phyloP scores from a whole-genome alignment of 2,888 invertebrate species.

The Proisotoma minuta region DNA sequence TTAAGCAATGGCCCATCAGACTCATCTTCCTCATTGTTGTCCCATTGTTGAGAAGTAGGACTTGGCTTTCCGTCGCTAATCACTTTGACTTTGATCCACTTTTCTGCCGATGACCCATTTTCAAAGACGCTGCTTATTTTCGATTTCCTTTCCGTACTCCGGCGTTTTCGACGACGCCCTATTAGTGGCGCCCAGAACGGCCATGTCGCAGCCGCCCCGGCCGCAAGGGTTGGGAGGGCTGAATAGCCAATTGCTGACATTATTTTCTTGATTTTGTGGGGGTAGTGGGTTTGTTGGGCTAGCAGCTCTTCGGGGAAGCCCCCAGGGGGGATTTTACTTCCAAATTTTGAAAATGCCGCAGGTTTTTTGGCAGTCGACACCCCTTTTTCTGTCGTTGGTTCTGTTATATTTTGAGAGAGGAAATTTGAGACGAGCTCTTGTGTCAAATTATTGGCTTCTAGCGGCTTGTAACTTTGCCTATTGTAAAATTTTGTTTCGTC shows the following conservation, averaged over 20 bases:
- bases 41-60: constrained; percentile 14
- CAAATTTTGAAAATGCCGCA: constrained; percentile 35
- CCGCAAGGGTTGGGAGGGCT: constrained; percentile 45
- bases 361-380: constrained; percentile 15
- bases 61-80: background rate
- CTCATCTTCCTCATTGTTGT: constrained; percentile 36
- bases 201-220: constrained; percentile 47
- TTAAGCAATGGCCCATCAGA: constrained; percentile 46
- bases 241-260: constrained; percentile 46
- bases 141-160: constrained; percentile 1
- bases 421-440: no score
- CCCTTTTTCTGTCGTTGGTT: background rate
- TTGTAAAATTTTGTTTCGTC: constrained; percentile 21
- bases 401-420: background rate
- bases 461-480: background rate
- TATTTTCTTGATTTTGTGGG: constrained; percentile 35
- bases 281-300: constrained; percentile 16
- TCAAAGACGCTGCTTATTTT: background rate
- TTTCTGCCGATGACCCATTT: constrained; percentile 19
- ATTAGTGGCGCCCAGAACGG: constrained; percentile 46
- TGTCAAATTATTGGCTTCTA: background rate
- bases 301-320: constrained; percentile 9
- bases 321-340: constrained; percentile 25
- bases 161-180: constrained; percentile 30
- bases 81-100: constrained; percentile 48